Conservation (phyloP, 1,140 invertebrate species). For the Drosophila nigrodunni region DNA sequence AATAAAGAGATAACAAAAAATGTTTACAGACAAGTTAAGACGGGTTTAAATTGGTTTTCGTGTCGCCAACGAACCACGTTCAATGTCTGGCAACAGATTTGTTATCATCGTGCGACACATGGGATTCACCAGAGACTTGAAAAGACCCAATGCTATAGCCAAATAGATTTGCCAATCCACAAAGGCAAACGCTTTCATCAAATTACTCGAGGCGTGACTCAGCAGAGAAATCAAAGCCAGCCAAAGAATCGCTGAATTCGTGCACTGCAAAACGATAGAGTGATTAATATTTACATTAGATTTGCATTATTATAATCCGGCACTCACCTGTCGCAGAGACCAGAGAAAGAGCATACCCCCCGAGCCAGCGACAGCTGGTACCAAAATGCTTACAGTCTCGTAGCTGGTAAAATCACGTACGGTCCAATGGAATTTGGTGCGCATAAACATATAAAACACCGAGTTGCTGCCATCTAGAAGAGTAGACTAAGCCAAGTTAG, state of each 20-base stretch:
- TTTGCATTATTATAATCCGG: neutral
- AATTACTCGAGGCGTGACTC: conserved; percentile 82
- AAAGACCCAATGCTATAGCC: conserved; percentile 85
- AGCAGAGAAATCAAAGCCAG: conserved; percentile 72
- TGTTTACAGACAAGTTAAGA: neutral
- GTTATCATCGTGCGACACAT: conserved; percentile 88
- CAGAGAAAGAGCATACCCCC: conserved; percentile 85
- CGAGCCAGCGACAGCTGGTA: conserved; percentile 81
- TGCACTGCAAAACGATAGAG: conserved; percentile 44
- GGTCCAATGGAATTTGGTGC: conserved; percentile 88
- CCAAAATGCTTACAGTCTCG: conserved; percentile 84
- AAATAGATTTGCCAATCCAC: conserved; percentile 89
- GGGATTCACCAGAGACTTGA: conserved; percentile 87
- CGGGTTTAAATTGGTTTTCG: neutral
- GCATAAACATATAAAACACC: conserved; percentile 88
- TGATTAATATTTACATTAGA: neutral
- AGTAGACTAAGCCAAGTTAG: neutral
- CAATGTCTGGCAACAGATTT: conserved; percentile 87
- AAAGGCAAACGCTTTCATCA: conserved; percentile 86
- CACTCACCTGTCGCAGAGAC: conserved; percentile 85
- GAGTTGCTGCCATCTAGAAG: conserved; percentile 79
- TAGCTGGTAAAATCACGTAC: conserved; percentile 87
- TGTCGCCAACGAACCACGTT: conserved; percentile 72
- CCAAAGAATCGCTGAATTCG: conserved; percentile 58
- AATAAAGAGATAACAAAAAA: neutral